phyloP scores from a whole-genome alignment of 2,888 invertebrate species.

The Megamerina dolium region DNA sequence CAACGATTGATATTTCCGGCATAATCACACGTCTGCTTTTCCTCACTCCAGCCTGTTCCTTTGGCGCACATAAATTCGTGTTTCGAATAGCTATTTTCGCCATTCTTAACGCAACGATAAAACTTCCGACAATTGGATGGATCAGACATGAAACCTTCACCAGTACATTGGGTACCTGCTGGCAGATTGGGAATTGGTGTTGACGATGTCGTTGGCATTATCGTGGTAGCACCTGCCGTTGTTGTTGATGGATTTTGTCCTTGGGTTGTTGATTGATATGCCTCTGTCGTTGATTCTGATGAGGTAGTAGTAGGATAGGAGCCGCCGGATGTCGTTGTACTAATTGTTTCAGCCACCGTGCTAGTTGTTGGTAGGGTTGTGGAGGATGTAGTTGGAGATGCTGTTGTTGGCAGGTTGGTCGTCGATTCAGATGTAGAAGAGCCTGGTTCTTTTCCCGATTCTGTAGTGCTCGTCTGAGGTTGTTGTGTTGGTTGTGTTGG shows the following conservation, averaged over 20 bases:
- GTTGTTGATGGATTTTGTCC: slow-evolving; percentile 2
- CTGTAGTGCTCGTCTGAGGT: slow-evolving; percentile 3
- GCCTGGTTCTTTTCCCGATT: slow-evolving; percentile 15
- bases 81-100: slow-evolving; percentile 42
- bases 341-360: slow-evolving; percentile 8
- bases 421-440: slow-evolving; percentile 11
- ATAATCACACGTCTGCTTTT: slow-evolving; percentile 58
- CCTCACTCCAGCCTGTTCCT: slow-evolving; percentile 65
- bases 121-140: slow-evolving; percentile 57
- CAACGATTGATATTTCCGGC: slow-evolving; percentile 43
- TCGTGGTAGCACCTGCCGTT: slow-evolving; percentile 24
- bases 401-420: slow-evolving; percentile 7
- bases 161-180: slow-evolving; percentile 49
- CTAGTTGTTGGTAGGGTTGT: slow-evolving; percentile 17
- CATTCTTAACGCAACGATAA: slow-evolving; percentile 55
- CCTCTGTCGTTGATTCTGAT: slow-evolving; percentile 13
- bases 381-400: slow-evolving; percentile 7
- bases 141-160: slow-evolving; percentile 60
- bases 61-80: slow-evolving; percentile 58
- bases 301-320: slow-evolving; percentile 6
- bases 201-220: slow-evolving; percentile 25
- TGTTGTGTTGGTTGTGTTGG: neutral
- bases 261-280: slow-evolving; percentile 8
- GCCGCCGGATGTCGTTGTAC: slow-evolving; percentile 2
- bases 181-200: slow-evolving; percentile 36